Evolutionary conservation across 1,140 invertebrate genomes (phyloP).

Genomic region (Delia radicum): DNA sequence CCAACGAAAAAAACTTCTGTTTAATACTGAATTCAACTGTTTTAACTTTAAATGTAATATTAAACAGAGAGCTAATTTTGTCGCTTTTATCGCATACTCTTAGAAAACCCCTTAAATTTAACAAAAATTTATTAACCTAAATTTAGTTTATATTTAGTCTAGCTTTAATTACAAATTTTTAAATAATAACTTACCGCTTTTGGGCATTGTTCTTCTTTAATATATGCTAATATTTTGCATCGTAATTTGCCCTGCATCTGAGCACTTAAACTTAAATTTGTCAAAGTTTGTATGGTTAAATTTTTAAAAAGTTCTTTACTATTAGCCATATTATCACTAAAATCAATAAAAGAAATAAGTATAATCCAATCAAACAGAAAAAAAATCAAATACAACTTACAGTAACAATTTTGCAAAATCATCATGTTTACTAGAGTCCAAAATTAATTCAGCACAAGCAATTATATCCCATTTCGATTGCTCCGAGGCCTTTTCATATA

Average conservation of each 20-base stretch:
- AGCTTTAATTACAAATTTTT: too few relatives aligned
- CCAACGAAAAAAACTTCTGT: too few relatives aligned
- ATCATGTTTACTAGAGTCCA: slow-evolving; percentile 47
- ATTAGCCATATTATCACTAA: slow-evolving; percentile 42
- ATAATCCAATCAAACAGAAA: too few relatives aligned
- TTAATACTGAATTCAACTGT: too few relatives aligned
- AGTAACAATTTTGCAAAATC: slow-evolving; percentile 45
- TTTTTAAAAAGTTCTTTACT: slow-evolving; percentile 42
- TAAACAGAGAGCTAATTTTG: too few relatives aligned
- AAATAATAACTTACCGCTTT: slow-evolving; percentile 32
- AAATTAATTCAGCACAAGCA: slow-evolving; percentile 39
- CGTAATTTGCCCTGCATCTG: slow-evolving; percentile 38
- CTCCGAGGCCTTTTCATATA: slow-evolving; percentile 39
- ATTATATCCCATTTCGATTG: slow-evolving; percentile 43
- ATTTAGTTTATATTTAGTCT: too few relatives aligned
- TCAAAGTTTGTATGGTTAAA: slow-evolving; percentile 41
- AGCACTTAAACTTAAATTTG: slow-evolving; percentile 40
- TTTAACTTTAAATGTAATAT: too few relatives aligned
- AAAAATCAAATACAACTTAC: slow-evolving; percentile 33
- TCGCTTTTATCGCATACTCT: too few relatives aligned
- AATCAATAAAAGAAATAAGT: too few relatives aligned
- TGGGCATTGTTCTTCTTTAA: slow-evolving; percentile 40
- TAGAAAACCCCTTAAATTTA: too few relatives aligned
- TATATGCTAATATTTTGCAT: slow-evolving; percentile 39
- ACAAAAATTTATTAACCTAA: too few relatives aligned